Evolutionary conservation across 2,113 vertebrate genomes (phyloP), one percentile per base, ranked within the genome.

Genomic region (Archocentrus centrarchus): DNA sequence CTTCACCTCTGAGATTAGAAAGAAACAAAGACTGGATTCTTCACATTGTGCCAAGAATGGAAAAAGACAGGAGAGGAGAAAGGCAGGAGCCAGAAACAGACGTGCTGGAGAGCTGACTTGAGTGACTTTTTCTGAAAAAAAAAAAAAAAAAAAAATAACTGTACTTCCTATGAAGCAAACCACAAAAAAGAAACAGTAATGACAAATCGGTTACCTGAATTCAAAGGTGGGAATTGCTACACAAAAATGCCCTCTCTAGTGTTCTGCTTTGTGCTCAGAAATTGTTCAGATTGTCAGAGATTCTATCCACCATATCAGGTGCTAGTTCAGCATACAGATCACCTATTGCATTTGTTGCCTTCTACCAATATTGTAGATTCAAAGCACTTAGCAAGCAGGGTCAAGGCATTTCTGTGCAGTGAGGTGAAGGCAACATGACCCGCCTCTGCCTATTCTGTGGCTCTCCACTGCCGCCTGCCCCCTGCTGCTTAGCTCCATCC

Each of bases 1-100:
- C 93, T 94, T 94, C 91, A 93, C 90, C 89, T 91, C 88, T 57
- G 68, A 90, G 88, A 93, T 92, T 90, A 90, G 82, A 92, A 84
- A 77, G 78, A 92, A 92, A 95, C 89, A 94, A 95, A 93, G 90
- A 60, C 64, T 53, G 35, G 76, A 89, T 89, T 90, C 89, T 88
- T 92, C 68, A 73, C n/a, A 84, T 91, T 91, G 91, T 91, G 88
- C 87, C 88, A 87, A 82, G 84, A 93, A 91, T n/a, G 75, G 79
- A 75, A 83, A 80, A 83, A 80, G 88, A 90, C 55, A 59, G 80
- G 55, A 83, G 68, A 30, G 66, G 75, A 84, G 20, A 84, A 80
- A 55, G 66, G 76, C 20, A 32, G 20, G 81, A 92, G 86, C 86
- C 79, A 86, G 89, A 89, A 82, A 86, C 83, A 86, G 77, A 82